Evolutionary conservation across 2,113 vertebrate species (phyloP).

Genomic region (Rhinoderma darwinii): DNA sequence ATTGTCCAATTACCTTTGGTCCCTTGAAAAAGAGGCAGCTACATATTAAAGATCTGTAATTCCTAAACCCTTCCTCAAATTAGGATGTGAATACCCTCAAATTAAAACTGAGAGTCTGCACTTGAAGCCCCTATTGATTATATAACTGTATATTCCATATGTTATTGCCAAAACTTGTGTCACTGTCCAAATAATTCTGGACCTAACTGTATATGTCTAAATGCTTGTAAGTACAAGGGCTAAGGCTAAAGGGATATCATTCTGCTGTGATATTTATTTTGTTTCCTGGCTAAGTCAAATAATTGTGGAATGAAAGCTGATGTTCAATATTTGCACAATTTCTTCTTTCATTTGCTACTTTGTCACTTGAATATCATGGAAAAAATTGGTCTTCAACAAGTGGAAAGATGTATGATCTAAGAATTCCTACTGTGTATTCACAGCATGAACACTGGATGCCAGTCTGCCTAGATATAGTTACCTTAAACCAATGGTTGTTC

Average conservation of each 20-base stretch:
- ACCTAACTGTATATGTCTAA: neutral
- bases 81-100: no score
- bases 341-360: constrained; percentile 26
- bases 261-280: constrained; percentile 5
- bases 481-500: neutral
- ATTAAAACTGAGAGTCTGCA: no score
- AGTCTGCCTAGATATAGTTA: neutral
- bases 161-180: no score
- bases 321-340: constrained; percentile 25
- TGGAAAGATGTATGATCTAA: constrained; percentile 20
- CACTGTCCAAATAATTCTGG: no score
- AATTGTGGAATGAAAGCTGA: neutral
- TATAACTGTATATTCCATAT: no score
- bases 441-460: neutral
- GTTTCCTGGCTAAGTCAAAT: constrained; percentile 15
- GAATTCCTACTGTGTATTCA: constrained; percentile 11
- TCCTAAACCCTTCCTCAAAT: no score
- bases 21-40: no score
- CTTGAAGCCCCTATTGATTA: no score
- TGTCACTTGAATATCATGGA: neutral
- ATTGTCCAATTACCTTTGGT: no score
- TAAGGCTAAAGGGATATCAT: neutral
- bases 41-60: no score
- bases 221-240: neutral
- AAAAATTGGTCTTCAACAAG: constrained; percentile 18